Evolutionary conservation across 1,140 invertebrate genomes (phyloP).

Genomic region (Pachyrhynchus sulphureomaculatus): DNA sequence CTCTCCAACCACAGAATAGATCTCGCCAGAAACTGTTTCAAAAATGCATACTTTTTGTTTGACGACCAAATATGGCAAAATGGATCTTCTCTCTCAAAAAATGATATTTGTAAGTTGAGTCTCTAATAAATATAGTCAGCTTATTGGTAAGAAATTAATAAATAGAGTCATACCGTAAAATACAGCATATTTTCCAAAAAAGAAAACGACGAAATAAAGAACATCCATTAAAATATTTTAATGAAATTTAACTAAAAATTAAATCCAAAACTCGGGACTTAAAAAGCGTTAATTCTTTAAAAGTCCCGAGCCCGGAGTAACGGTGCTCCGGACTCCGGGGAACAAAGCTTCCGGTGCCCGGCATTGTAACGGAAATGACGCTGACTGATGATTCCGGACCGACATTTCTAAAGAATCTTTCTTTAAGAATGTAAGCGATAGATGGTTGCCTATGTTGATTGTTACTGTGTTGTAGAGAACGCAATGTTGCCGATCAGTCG

Average conservation of each 20-base stretch:
- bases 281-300: slow-evolving; percentile 17
- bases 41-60: too few relatives aligned
- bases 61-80: too few relatives aligned
- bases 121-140: too few relatives aligned
- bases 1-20: too few relatives aligned
- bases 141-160: too few relatives aligned
- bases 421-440: slow-evolving; percentile 42
- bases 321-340: slow-evolving; percentile 15
- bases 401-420: slow-evolving; percentile 43
- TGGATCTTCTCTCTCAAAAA: too few relatives aligned
- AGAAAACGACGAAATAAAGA: too few relatives aligned
- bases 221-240: too few relatives aligned
- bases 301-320: slow-evolving; percentile 5
- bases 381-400: slow-evolving; percentile 45
- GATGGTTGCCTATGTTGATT: slow-evolving; percentile 36
- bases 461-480: slow-evolving; percentile 24
- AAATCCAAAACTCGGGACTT: neutral
- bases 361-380: slow-evolving; percentile 48
- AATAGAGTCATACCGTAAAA: too few relatives aligned
- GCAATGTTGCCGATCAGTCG: slow-evolving; percentile 5
- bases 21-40: too few relatives aligned
- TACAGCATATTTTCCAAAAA: too few relatives aligned
- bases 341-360: slow-evolving; percentile 39
- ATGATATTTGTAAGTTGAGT: too few relatives aligned
- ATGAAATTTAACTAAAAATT: neutral